Evolutionary conservation across 2,888 invertebrate species (phyloP).

Genomic region (Chesias legatella): DNA sequence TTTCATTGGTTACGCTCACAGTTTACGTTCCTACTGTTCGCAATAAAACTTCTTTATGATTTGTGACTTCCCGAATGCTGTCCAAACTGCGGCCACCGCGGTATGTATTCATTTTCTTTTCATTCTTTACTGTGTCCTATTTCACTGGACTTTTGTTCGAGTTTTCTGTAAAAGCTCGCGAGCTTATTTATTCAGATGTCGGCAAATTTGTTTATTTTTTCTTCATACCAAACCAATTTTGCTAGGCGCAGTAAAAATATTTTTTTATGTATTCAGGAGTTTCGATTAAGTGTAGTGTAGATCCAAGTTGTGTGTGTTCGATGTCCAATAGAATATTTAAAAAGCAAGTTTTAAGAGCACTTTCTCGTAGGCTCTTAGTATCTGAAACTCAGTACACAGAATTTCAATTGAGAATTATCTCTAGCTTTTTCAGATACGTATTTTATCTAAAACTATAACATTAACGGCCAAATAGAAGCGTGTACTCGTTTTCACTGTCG

Average conservation of each 20-base stretch:
- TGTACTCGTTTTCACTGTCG: constrained; percentile 2
- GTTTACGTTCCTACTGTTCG: constrained; percentile 24
- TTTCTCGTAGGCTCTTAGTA: too few relatives aligned
- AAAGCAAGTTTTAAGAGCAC: too few relatives aligned
- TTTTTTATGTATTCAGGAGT: too few relatives aligned
- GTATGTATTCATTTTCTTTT: constrained; percentile 23
- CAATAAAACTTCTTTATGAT: constrained; percentile 32
- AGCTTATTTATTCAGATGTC: constrained; percentile 1
- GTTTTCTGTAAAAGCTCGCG: constrained; percentile 6
- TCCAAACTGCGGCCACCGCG: constrained; percentile 12
- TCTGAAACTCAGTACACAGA: too few relatives aligned
- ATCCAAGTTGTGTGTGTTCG: too few relatives aligned
- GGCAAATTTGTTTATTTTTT: not conserved
- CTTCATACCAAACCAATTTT: too few relatives aligned
- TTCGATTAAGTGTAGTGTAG: too few relatives aligned
- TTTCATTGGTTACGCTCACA: constrained; percentile 14
- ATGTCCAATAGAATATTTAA: too few relatives aligned
- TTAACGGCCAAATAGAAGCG: constrained; percentile 2
- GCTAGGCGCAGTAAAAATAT: too few relatives aligned
- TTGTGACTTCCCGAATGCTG: constrained; percentile 31
- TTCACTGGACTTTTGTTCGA: constrained; percentile 20
- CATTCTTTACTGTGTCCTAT: constrained; percentile 25
- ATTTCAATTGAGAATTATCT: too few relatives aligned
- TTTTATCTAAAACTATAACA: not conserved
- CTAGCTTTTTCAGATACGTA: too few relatives aligned